Base-by-base conservation (phyloP, 2,113 vertebrate species). In the Catharus fuscescens region DNA sequence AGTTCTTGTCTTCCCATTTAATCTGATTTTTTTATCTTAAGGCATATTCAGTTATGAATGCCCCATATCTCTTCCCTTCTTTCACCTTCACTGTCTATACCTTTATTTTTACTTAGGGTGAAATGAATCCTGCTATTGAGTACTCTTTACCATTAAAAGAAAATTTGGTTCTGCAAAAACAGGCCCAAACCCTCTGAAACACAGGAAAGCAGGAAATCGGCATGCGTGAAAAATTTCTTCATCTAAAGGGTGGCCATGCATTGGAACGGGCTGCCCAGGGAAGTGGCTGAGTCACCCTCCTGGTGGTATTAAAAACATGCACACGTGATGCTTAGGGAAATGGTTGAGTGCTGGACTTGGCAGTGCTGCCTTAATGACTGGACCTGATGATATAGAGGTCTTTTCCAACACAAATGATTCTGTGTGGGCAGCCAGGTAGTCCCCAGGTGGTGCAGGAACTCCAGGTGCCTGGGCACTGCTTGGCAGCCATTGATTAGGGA, bases 371-470 rank as follows among this genome's bases (percentile, higher is more conserved):
- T 53, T 40, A 53, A 40, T n/a, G 29, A 20, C 29, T 60, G 40
- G 17, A 20, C 20, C 12, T 40, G 13, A 38, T 59, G 38, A 47
- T 76, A 0, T 8, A 69, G 70, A 40, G 24, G 8, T 26, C n/a
- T 67, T 47, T 67, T 53, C 38, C 53, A 53, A 21, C 19, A 9
- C 25, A 40, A 31, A 20, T 25, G 16, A 15, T 53, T 74, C 61
- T 31, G 0, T 13, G 25, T 59, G 34, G 20, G 25, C 28, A 67
- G 25, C 29, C 1, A 1, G 14, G 19, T 25, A 23, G 9, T 78
- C 14, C 13, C 34, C 38, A 59, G 23, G 12, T 83, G 31, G 21
- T 88, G 28, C 18, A 79, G 74, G n/a, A 71, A 18, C 56, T 66
- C 25, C 48, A 48, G 11, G 17, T 76, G 3, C 24, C 45, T 72